Percentiles rank a stretch among this genome's conserved stretches.
Evolutionary conservation across 2,113 vertebrate species (phyloP).

Genomic region (Perognathus longimembris): DNA sequence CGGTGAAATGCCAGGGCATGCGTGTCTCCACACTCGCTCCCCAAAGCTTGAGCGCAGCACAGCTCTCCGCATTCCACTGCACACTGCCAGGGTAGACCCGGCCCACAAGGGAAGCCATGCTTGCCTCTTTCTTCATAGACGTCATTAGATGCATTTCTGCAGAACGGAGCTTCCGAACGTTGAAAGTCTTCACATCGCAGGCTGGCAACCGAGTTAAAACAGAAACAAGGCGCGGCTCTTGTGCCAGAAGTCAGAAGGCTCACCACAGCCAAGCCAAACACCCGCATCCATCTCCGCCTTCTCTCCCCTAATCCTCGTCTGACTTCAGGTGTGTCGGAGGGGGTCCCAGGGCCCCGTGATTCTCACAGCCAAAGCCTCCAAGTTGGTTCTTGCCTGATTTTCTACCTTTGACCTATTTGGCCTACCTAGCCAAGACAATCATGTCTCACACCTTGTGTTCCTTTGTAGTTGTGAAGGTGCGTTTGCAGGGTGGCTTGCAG

Average conservation of each 20-base stretch:
- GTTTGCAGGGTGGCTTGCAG: not conserved
- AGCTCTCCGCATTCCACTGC: not conserved
- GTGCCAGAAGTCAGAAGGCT: constrained; percentile 52
- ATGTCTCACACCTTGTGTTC: not conserved
- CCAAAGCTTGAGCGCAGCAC: not conserved
- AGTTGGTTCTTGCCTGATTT: not conserved
- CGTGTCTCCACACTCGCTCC: not conserved
- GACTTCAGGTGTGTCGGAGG: constrained; percentile 4
- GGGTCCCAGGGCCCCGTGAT: not conserved
- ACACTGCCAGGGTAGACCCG: not conserved
- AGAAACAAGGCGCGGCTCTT: constrained; percentile 50
- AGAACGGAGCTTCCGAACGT: constrained; percentile 22
- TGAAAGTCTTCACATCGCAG: constrained; percentile 37
- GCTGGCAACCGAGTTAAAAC: constrained; percentile 60
- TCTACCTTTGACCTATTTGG: not conserved
- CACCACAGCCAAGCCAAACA: constrained; percentile 18
- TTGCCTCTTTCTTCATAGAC: constrained; percentile 15
- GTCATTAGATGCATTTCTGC: not conserved
- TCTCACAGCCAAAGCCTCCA: not conserved
- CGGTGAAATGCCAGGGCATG: not conserved
- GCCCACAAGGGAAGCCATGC: not conserved
- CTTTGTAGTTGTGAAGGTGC: not conserved
- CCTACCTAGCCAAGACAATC: not conserved
- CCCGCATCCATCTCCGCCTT: constrained; percentile 32
- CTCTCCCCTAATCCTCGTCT: not conserved